Evolutionary conservation across 2,797 vertebrate genomes (phyloP), one percentile per base, ranked within the genome.

Genomic region (Hydrophis major): DNA sequence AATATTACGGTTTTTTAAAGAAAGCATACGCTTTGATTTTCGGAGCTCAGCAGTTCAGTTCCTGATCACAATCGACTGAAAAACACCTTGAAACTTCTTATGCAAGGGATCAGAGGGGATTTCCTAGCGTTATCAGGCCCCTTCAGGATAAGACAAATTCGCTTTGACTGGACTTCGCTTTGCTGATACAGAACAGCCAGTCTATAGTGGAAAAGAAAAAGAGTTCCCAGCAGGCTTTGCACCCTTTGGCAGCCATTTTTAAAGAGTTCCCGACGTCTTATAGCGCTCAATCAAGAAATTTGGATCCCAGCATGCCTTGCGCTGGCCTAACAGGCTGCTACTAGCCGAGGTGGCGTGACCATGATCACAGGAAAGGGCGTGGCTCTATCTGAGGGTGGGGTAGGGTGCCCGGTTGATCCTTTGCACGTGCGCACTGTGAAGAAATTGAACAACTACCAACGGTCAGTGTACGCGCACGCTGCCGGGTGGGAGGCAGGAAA

Each of bases 291-390:
- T 3, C 2, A 32, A 11, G 1, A 8, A 59, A 20, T 25, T 47
- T 20, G 4, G 47, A 8, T 59, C 89, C 89, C 89, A 69, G 59
- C 59, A 93, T 47, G 78, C 92, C 63, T 93, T 90, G 89, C 89
- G 89, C 18, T 50, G 0, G n/a, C 20, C 5, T 10, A 12, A 37
- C 12, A 42, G 20, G 25, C 12, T 5, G 42, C 61, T 86, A 6
- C 1, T 10, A 4, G 18, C 1, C 1, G 20, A 27, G n/a, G 90
- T 74, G 93, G 90, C 50, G 57, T 42, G 55, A 4, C 93, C 2
- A 56, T 2, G 4, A 83, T 7, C 2, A 86, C 63, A 83, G 87
- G 90, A 93, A 91, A 55, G 87, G 90, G 90, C 59, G 93, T 86
- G 90, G 69, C 57, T 42, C 37, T 10, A 7, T 16, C 11, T 2